These are phyloP conservation scores for Eustalomyia histrio DNA, from an alignment of 2,888 invertebrate species.

Conservation along the genomic window DNA sequence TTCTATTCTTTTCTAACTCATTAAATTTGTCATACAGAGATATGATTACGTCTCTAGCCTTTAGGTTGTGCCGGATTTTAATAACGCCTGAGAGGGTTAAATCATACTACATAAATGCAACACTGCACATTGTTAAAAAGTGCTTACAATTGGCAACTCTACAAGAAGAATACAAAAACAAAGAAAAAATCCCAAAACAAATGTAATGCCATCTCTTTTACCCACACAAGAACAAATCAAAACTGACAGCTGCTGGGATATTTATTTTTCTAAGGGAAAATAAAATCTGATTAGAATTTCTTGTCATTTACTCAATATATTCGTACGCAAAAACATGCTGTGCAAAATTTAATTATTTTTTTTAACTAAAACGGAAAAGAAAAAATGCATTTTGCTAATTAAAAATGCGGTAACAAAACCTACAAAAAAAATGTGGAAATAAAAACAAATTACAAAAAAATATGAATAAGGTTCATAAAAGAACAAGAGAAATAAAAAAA, in stretches of 20 bases:
- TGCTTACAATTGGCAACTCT: neutral
- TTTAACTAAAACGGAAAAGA: slow-evolving; percentile 3
- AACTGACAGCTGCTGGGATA: slow-evolving; percentile 17
- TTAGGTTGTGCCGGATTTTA: too few species aligned
- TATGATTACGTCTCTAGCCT: too few species aligned
- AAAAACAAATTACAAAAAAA: too few species aligned
- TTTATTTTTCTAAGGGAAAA: slow-evolving; percentile 23
- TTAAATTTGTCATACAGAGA: too few species aligned
- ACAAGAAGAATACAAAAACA: too few species aligned
- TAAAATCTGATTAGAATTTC: slow-evolving; percentile 52
- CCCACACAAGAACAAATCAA: neutral
- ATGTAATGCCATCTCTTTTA: slow-evolving; percentile 4
- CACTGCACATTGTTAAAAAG: neutral
- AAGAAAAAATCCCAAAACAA: slow-evolving; percentile 24
- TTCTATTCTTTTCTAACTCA: too few species aligned
- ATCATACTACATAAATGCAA: neutral
- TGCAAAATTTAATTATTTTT: slow-evolving; percentile 4
- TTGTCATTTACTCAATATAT: slow-evolving; percentile 44
- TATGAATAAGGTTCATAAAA: neutral
- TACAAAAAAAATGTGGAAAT: neutral
- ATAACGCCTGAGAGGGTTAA: too few species aligned
- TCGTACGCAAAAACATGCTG: slow-evolving; percentile 43
- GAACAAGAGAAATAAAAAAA: neutral
- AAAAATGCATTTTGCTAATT: neutral
- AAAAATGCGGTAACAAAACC: neutral